Percentiles rank a stretch among this genome's conserved stretches.
Conservation (phyloP, 2,113 vertebrate genomes). For the Oreochromis tanganicae region DNA sequence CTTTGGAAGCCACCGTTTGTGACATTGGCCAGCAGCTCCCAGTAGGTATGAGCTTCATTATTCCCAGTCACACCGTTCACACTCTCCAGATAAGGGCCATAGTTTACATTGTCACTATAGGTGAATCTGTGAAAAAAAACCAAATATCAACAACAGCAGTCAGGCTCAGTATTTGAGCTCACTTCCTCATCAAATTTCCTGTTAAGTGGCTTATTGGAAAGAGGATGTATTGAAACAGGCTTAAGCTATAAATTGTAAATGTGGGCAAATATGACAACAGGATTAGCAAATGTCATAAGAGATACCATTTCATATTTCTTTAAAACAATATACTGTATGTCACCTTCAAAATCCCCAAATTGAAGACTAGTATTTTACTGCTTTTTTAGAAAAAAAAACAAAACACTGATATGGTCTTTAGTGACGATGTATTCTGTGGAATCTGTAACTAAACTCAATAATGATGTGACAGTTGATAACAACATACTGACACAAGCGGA, state of each 20-base stretch:
- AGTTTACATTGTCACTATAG: conserved; percentile 12
- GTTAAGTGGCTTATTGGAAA: not conserved
- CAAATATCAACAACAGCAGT: not conserved
- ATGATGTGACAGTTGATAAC: not conserved
- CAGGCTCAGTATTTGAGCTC: not conserved
- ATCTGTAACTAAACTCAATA: not conserved
- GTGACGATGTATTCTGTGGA: not conserved
- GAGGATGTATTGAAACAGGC: not conserved
- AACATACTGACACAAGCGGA: not conserved
- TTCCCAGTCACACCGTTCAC: conserved; percentile 27
- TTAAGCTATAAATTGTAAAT: not conserved
- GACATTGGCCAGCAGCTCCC: conserved; percentile 25
- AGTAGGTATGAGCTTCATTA: conserved; percentile 6
- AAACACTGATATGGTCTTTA: not conserved
- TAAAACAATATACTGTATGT: not conserved
- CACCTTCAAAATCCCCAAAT: no score
- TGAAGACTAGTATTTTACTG: not conserved
- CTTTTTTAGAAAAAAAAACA: no score
- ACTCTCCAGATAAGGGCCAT: conserved; percentile 42
- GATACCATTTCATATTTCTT: not conserved
- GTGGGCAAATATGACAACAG: not conserved
- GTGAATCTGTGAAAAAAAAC: conserved; percentile 13
- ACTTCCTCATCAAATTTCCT: not conserved
- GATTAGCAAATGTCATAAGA: not conserved
- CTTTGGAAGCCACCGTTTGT: not conserved